Evolutionary conservation across 2,797 vertebrate species (phyloP), one percentile per base, ranked within the genome.

Genomic region (Mionectes olivaceus): DNA sequence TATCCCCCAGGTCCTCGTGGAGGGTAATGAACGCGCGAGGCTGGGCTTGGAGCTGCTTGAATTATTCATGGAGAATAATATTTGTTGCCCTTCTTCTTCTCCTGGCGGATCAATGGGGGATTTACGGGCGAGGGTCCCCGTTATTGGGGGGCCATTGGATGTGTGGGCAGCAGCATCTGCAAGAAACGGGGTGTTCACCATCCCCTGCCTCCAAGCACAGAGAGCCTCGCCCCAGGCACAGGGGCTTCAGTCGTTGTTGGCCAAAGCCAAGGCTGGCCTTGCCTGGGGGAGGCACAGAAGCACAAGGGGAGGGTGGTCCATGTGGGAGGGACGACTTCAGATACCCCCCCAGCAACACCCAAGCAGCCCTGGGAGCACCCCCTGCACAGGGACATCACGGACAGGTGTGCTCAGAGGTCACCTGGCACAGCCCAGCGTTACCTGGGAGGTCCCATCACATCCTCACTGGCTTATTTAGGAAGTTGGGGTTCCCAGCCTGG

Each of bases 31-130:
- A 95, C 68, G 28, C 9, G 4, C 92, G 39, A 47, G 9, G 30
- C 59, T 55, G 21, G 81, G 92, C 92, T 95, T 39, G 63, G 78
- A 90, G 90, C 89, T 12, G 90, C 86, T 57, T 97, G 92, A 97
- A 97, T 97, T 96, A 97, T 97, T 97, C 96, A 97, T 95, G 0
- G 11, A 35, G 90, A 93, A 90, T 85, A 93, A 96, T 96, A 96
- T 95, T 95, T 96, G 95, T 94, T 96, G 95, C 93, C 89, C 75
- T 94, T 93, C 92, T 87, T 57, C 93, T 71, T 50, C 92, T 80
- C 1, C 2, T 87, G 92, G 75, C 13, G 86, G 74, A 95, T 97
- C 95, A 80, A 97, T 95, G 93, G 64, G 30, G n/a, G 22, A 95
- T 96, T 97, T 94, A 95, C n/a, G 68, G 89, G 6, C 0, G 24